A percentile compares a stretch with the other conserved stretches of the same genome.
Evolutionary conservation across 1,140 invertebrate species (phyloP).

Genomic region (Colletes latitarsis): DNA sequence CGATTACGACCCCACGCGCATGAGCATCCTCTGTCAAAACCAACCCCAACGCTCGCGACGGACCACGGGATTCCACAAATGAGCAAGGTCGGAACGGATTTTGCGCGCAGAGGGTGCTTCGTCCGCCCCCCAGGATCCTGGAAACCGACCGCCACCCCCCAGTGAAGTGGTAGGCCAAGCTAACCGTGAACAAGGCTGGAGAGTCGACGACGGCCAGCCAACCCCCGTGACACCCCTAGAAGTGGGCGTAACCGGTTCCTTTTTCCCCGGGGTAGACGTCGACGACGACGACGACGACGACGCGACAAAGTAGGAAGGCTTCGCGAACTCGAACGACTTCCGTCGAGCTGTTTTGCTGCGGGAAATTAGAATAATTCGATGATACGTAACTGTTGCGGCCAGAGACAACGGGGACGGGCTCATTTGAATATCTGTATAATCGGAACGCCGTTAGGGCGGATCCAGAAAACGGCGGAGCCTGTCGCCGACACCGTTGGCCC

Average conservation of each 20-base stretch:
- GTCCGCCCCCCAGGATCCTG: slow-evolving; percentile 52
- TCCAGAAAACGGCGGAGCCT: slow-evolving; percentile 74
- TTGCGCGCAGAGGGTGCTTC: slow-evolving; percentile 64
- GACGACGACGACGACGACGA: no score
- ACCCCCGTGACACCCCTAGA: slow-evolving; percentile 57
- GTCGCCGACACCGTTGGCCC: slow-evolving; percentile 69
- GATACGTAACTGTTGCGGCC: slow-evolving; percentile 81
- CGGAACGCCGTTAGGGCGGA: slow-evolving; percentile 79
- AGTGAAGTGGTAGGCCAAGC: not conserved
- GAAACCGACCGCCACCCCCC: slow-evolving; percentile 30
- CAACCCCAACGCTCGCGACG: slow-evolving; percentile 24
- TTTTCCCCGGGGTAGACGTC: slow-evolving; percentile 47
- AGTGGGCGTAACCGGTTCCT: slow-evolving; percentile 61
- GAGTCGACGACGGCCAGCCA: slow-evolving; percentile 43
- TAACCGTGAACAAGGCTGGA: slow-evolving; percentile 10
- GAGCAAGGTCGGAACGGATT: slow-evolving; percentile 64
- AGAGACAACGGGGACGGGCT: slow-evolving; percentile 70
- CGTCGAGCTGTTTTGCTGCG: slow-evolving; percentile 71
- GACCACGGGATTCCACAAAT: slow-evolving; percentile 70
- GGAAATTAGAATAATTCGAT: slow-evolving; percentile 81
- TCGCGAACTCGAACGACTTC: slow-evolving; percentile 53
- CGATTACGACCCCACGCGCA: slow-evolving; percentile 18
- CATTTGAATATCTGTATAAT: slow-evolving; percentile 81
- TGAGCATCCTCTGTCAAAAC: not conserved
- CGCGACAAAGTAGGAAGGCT: slow-evolving; percentile 21